phyloP scores from a whole-genome alignment of 2,797 vertebrate species.

The Anolis apletophallus region DNA sequence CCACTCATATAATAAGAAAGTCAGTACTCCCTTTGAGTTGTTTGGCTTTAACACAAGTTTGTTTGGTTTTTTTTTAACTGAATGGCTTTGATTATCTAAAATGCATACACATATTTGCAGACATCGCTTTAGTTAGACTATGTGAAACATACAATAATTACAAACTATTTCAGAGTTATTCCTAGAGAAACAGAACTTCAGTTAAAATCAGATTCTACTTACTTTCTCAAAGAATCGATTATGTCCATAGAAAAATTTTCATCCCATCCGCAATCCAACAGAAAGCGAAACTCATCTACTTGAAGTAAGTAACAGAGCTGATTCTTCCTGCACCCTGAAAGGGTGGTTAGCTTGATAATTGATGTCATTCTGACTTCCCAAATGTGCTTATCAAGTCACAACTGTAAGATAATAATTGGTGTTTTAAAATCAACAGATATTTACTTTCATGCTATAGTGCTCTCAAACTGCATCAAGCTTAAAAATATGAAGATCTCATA shows the following conservation, averaged over 20 bases:
- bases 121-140: not conserved
- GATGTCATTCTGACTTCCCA: conserved; percentile 89
- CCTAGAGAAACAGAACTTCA: not conserved
- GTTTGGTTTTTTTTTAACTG: not conserved
- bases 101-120: not conserved
- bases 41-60: too few relatives aligned
- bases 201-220: conserved; percentile 57
- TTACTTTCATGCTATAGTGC: not conserved
- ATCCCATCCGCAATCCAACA: conserved; percentile 98
- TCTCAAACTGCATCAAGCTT: not conserved
- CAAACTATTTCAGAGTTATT: not conserved
- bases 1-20: too few relatives aligned
- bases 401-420: conserved; percentile 59
- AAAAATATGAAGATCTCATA: not conserved
- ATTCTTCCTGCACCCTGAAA: conserved; percentile 97
- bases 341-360: conserved; percentile 97
- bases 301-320: conserved; percentile 97
- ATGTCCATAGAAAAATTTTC: conserved; percentile 98
- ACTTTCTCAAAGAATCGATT: conserved; percentile 97
- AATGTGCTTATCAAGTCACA: conserved; percentile 37
- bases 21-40: too few relatives aligned
- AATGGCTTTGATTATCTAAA: not conserved
- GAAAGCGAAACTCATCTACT: conserved; percentile 97
- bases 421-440: not conserved
- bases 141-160: not conserved